Base-by-base conservation (phyloP, 1,140 invertebrate species). In the Tenebrio molitor region DNA sequence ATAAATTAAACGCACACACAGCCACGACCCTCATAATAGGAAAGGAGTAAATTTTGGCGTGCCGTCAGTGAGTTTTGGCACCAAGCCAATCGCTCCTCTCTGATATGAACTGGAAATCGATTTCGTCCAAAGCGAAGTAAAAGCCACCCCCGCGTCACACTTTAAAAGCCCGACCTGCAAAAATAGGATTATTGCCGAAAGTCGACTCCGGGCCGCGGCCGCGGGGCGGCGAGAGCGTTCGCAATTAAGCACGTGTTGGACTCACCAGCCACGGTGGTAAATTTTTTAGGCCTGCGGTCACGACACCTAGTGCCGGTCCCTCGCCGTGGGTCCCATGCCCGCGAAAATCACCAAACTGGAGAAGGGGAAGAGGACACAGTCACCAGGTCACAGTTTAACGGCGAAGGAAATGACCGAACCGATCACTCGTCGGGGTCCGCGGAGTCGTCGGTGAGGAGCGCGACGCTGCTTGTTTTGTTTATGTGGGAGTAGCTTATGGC, bases 211-310 rank as follows among this genome's bases (percentile, higher is more conserved):
- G n/a, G 44, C 25, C 15, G 23, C 12, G 17, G 34, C 25, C 58
- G 58, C 15, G 21, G 44, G 44, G 21, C 4, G 44, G 17, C 44
- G 44, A 50, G 19, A 50, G n/a, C n/a, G n/a, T n/a, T n/a, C 16
- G 44, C 21, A 19, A 50, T 19, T 19, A 50, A 10, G 44, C 10
- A 50, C 44, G n/a, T 8, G 25, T n/a, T n/a, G 12, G 36, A 76
- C 75, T 76, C 72, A 76, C 75, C 75, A 75, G 73, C 73, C 75
- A 75, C 73, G 75, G 71, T 76, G 73, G 39, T 46, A 39, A 74
- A 36, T 69, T 50, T 46, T 50, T 66, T 39, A 21, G 41, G 14
- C 39, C 17, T 46, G 33, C 15, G 39, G 41, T 58, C 67, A 58
- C 67, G 68, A 69, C 68, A 69, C 68, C 16, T 29, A 29, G 66